A percentile compares a stretch with the other conserved stretches of the same genome.
phyloP scores from a whole-genome alignment of 2,113 vertebrate species.

The Toxotes chatareus region DNA sequence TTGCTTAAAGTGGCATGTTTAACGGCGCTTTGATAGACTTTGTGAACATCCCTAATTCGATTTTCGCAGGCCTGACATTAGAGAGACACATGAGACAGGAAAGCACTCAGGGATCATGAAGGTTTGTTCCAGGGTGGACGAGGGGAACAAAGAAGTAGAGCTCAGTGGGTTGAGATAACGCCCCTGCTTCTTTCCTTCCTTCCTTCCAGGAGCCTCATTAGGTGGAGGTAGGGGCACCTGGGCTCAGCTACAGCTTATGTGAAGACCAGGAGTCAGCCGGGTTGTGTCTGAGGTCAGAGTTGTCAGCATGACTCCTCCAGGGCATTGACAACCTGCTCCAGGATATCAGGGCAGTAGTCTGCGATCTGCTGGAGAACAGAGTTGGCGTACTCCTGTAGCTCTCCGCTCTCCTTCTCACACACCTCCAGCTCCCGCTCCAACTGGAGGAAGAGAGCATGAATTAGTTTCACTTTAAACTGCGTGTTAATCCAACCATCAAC shows the following conservation, averaged over 20 bases:
- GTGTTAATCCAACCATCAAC: neutral
- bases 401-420: conserved; percentile 92
- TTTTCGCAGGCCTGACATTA: conserved; percentile 27
- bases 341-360: conserved; percentile 98
- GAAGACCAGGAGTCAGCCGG: conserved; percentile 18
- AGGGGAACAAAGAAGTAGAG: conserved; percentile 39
- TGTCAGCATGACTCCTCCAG: conserved; percentile 95
- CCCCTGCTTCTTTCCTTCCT: conserved; percentile 14
- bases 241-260: conserved; percentile 19
- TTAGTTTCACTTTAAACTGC: neutral
- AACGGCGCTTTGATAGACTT: conserved; percentile 2
- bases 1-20: conserved; percentile 15
- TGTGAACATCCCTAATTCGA: conserved; percentile 30
- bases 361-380: conserved; percentile 97
- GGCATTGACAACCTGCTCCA: conserved; percentile 98
- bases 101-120: conserved; percentile 58
- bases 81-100: conserved; percentile 53
- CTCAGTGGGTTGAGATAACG: conserved; percentile 30
- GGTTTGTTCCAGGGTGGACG: conserved; percentile 34
- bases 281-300: conserved; percentile 50
- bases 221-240: conserved; percentile 54
- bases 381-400: conserved; percentile 98
- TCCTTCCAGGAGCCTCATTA: conserved; percentile 19
- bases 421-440: conserved; percentile 91
- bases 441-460: conserved; percentile 75